Conservation (phyloP, 2,113 vertebrate species). For the Aspiorhynchus laticeps region DNA sequence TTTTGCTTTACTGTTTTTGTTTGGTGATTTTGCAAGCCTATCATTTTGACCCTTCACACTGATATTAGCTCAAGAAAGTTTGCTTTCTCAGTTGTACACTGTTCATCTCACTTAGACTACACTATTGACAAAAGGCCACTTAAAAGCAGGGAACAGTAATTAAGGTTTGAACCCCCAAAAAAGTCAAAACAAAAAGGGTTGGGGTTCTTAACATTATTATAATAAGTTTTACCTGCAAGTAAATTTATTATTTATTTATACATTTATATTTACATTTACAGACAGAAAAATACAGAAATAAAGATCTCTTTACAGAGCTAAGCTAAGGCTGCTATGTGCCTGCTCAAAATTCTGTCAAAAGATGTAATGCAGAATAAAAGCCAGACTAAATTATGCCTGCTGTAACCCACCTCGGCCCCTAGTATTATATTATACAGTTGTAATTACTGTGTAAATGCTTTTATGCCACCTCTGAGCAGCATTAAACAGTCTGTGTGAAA, state of each 20-base stretch:
- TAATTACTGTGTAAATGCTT: no score
- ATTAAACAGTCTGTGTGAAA: neutral
- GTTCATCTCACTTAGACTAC: neutral
- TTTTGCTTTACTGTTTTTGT: conserved; percentile 57
- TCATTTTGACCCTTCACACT: conserved; percentile 17
- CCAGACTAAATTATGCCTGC: no score
- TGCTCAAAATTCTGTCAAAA: no score
- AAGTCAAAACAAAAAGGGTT: neutral
- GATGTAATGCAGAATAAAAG: no score
- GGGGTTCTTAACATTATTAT: no score
- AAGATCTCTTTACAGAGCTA: no score
- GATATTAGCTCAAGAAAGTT: conserved; percentile 24
- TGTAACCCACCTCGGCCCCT: no score
- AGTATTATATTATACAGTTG: no score
- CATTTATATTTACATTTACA: neutral
- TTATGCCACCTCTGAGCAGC: neutral
- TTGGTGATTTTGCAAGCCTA: conserved; percentile 32
- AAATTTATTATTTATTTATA: neutral
- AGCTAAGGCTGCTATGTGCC: no score
- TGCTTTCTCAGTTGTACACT: neutral
- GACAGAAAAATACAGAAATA: neutral
- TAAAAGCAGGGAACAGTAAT: neutral
- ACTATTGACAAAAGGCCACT: neutral
- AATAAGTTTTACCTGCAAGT: neutral
- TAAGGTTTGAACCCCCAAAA: neutral